Conservation (phyloP, 1,140 invertebrate genomes). For the Hyphantria cunea region DNA sequence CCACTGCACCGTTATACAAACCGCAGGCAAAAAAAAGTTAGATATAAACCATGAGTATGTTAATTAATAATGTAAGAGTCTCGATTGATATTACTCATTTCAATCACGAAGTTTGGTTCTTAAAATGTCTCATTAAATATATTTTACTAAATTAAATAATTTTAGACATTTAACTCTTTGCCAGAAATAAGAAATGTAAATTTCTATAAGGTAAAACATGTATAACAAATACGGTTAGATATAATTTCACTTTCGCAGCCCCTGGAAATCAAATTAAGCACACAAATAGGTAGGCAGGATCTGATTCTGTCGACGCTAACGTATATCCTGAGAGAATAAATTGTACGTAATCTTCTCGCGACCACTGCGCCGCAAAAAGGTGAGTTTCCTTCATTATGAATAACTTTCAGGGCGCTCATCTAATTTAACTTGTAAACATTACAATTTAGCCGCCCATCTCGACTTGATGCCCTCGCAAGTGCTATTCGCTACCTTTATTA, state of each 20-base stretch:
- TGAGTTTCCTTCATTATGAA: slow-evolving; percentile 53
- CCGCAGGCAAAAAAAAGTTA: too few species aligned
- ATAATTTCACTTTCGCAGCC: slow-evolving; percentile 33
- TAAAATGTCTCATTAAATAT: too few species aligned
- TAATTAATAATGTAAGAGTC: too few species aligned
- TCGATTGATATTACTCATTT: too few species aligned
- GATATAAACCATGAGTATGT: too few species aligned
- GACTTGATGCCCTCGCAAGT: slow-evolving; percentile 57
- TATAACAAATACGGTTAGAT: slow-evolving; percentile 37
- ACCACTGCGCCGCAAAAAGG: slow-evolving; percentile 45
- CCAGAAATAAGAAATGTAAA: too few species aligned
- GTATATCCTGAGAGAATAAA: slow-evolving; percentile 40
- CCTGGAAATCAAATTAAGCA: slow-evolving; percentile 44
- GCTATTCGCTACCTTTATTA: slow-evolving; percentile 55
- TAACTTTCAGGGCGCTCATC: slow-evolving; percentile 55
- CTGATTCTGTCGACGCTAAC: slow-evolving; percentile 7
- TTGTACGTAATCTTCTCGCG: slow-evolving; percentile 50
- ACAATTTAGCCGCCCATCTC: slow-evolving; percentile 60
- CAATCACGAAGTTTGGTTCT: too few species aligned
- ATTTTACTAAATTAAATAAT: too few species aligned
- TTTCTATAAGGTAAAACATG: slow-evolving; percentile 5
- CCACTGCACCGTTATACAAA: too few species aligned
- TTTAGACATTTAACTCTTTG: too few species aligned
- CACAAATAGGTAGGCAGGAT: slow-evolving; percentile 31
- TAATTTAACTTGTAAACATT: slow-evolving; percentile 70